Evolutionary conservation across 53 echinoderm and acorn worm genomes (phyloP), one percentile per base, ranked within the genome.

Genomic region (Astropecten irregularis): DNA sequence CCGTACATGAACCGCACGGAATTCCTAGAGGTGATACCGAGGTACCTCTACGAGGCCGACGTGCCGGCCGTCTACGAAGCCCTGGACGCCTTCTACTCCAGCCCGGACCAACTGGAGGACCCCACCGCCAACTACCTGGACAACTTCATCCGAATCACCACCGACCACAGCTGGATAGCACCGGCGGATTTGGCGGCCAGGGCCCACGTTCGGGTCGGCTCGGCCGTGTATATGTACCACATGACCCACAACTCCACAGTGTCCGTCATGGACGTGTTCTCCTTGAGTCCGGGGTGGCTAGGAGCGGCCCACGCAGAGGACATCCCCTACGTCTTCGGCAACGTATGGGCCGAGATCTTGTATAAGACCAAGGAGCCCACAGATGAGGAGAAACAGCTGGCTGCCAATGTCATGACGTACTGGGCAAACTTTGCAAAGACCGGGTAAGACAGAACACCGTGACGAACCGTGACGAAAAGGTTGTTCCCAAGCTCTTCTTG

Each of bases 221-320:
- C 82, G 0, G 56, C 68, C 52, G 85, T 77, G 44, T 94, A 82
- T 69, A 66, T 82, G 0, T 94, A 94, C 73, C 61, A 88, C 46
- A 94, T 94, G 94, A 94, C 94, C 16, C 81, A 91, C 35, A 72
- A 85, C 9, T 85, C 94, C 3, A 73, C 94, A 2, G 53, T 82
- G 65, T 94, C 88, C 9, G 85, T 89, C 7, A 89, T 66, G 76
- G 59, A 85, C 51, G 18, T 86, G 30, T 64, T 82, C 25, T 19
- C 1, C 20, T 22, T 59, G 2, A 76, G 85, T 4, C 85, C 85
- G 16, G 72, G 35, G 15, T 85, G 85, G 85, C 50, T 85, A 5
- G 85, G 85, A 2, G 67, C 59, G 2, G 59, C 85, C 1, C 85
- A 85, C 64, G 67, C 47, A 10, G 85, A 85, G 27, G 85, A 85